Base-by-base conservation (phyloP, 2,113 vertebrate genomes). In the Sceloporus undulatus region DNA sequence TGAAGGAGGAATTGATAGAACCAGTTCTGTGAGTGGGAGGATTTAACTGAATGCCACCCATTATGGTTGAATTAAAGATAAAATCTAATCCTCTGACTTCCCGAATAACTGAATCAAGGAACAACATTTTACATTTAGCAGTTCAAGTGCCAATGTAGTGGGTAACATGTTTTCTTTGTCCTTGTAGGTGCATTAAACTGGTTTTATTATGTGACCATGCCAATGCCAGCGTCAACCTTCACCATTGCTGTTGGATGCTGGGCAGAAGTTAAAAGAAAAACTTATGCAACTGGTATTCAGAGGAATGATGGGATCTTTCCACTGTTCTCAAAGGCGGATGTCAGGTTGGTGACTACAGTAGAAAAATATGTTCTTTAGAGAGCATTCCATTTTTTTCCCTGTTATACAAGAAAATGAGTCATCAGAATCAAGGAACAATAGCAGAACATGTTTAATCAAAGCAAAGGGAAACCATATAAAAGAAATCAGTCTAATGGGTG, bases 221-320 rank as follows among this genome's bases (percentile, higher is more conserved):
- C 98, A 21, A 98, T 99, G 99, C 98, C 99, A 21, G 98, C 99
- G 78, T 99, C 99, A 62, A 99, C 99, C 73, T 98, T 99, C 92
- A 98, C 98, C 66, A 96, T 99, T 94, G 98, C 98, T 74, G 97
- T 99, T 85, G 99, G 99, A 38, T 96, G 96, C 94, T 99, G 99
- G 99, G 91, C 87, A 88, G 97, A 98, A 96, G 95, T 98, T 93
- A 95, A 95, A 90, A 89, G 91, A 38, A 95, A 95, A 73, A 84
- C 73, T 86, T 93, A 88, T 87, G 74, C 87, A n/a, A 74, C 74
- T 84, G 9, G 42, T 66, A 0, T 86, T 62, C 93, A 90, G 91
- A 86, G 82, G 86, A 74, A 79, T 76, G 79, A 62, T n/a, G 73
- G 48, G 2, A 34, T 88, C 86, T 82, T 79, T 19, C 40, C 89